Evolutionary conservation across 2,797 vertebrate species (phyloP).

Genomic region (Pseudocheirus occidentalis): DNA sequence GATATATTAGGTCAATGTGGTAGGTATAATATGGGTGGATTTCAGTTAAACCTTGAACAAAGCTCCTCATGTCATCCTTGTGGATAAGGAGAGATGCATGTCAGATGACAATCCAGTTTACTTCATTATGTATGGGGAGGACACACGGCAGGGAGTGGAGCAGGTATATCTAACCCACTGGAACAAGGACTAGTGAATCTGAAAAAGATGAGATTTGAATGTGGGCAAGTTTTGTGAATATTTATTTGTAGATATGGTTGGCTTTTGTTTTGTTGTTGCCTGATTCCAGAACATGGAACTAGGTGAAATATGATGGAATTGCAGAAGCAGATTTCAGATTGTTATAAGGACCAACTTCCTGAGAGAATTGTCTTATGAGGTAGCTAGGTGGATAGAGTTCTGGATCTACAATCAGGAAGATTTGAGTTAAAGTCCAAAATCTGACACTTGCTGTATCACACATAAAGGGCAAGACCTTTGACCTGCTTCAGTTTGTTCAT

Average conservation of each 20-base stretch:
- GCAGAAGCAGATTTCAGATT: not conserved
- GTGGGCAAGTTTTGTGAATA: not conserved
- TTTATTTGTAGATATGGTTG: not conserved
- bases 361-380: not conserved
- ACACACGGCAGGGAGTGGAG: no score
- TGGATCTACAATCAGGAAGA: not conserved
- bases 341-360: not conserved
- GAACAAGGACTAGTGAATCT: not conserved
- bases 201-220: not conserved
- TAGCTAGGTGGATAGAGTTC: not conserved
- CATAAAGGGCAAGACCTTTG: not conserved
- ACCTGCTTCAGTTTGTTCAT: not conserved
- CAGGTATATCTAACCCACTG: not conserved
- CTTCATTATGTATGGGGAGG: not conserved
- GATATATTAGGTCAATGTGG: not conserved
- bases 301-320: not conserved
- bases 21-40: not conserved
- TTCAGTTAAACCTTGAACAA: not conserved
- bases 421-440: not conserved
- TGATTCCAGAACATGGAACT: not conserved
- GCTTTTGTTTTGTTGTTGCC: not conserved
- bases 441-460: not conserved
- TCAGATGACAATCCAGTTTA: not conserved
- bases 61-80: not conserved
- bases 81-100: not conserved